phyloP scores from a whole-genome alignment of 2,113 vertebrate genomes.

The Haemorhous mexicanus region DNA sequence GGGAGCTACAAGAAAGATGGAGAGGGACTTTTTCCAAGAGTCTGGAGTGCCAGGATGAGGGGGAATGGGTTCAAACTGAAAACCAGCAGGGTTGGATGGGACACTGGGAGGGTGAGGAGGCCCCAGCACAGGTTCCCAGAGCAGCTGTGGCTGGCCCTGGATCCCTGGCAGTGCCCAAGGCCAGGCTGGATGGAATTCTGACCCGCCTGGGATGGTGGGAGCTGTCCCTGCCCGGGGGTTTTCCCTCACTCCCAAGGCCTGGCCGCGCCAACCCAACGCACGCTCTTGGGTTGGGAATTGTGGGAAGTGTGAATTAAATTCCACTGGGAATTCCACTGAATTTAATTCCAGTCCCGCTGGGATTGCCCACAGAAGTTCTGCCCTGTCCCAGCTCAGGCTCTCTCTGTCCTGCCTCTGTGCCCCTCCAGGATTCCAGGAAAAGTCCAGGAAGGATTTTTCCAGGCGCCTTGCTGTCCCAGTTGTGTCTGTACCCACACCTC shows the following conservation, averaged over 20 bases:
- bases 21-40: not conserved
- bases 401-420: not conserved
- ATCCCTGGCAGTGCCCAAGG: not conserved
- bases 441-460: not conserved
- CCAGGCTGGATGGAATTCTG: not conserved
- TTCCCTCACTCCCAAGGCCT: not conserved
- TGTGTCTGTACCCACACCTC: not conserved
- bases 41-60: not conserved
- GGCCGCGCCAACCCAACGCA: rapidly evolving
- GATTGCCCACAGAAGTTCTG: not conserved
- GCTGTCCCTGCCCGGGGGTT: not conserved
- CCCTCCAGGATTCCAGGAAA: not conserved
- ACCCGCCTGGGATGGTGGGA: rapidly evolving
- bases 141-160: not conserved
- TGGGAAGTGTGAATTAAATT: rapidly evolving
- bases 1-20: not conserved
- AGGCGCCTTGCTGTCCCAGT: not conserved
- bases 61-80: not conserved
- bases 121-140: not conserved
- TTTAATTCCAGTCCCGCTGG: not conserved
- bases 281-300: not conserved
- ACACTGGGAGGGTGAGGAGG: not conserved
- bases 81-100: no score
- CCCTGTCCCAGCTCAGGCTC: not conserved
- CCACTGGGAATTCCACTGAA: no score